Conservation (phyloP, 1,140 invertebrate species). For the Drosophila tani region DNA sequence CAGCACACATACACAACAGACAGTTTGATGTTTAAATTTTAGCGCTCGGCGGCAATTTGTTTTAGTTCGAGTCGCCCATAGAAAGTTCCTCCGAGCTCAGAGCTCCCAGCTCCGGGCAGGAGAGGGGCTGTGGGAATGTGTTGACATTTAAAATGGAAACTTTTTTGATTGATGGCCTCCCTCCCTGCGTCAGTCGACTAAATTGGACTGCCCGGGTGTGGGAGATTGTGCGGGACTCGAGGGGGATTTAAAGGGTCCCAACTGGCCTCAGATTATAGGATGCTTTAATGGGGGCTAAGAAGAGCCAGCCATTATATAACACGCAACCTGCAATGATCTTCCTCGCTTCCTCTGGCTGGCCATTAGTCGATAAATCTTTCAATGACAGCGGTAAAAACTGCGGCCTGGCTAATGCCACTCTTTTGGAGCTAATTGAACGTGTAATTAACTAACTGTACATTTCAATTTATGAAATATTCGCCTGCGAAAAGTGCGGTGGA, state of each 20-base stretch:
- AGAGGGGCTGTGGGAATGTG: slow-evolving; percentile 36
- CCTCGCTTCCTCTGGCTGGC: slow-evolving; percentile 4
- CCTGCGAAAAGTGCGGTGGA: slow-evolving; percentile 38
- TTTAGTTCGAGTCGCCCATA: slow-evolving; percentile 41
- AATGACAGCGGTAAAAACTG: slow-evolving; percentile 59
- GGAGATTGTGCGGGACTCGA: slow-evolving; percentile 3
- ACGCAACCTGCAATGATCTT: slow-evolving; percentile 36
- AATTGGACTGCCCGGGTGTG: slow-evolving; percentile 13
- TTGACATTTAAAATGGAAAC: slow-evolving; percentile 69
- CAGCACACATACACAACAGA: slow-evolving; percentile 16
- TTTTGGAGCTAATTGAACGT: slow-evolving; percentile 75
- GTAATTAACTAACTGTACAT: slow-evolving; percentile 83
- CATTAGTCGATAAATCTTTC: slow-evolving; percentile 69
- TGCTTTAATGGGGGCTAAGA: neutral
- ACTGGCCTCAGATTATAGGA: neutral
- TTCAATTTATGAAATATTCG: slow-evolving; percentile 80
- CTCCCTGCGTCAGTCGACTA: slow-evolving; percentile 37
- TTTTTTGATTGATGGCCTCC: slow-evolving; percentile 65
- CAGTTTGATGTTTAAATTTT: slow-evolving; percentile 77
- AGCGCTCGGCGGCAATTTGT: slow-evolving; percentile 68
- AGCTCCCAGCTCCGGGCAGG: neutral
- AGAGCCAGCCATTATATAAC: neutral
- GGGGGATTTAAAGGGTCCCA: slow-evolving; percentile 15
- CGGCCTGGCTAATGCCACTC: slow-evolving; percentile 59
- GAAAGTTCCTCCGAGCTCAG: slow-evolving; percentile 4